These are phyloP conservation scores for Drosophila siamana DNA, from an alignment of 2,888 invertebrate species.

Conservation along the genomic window DNA sequence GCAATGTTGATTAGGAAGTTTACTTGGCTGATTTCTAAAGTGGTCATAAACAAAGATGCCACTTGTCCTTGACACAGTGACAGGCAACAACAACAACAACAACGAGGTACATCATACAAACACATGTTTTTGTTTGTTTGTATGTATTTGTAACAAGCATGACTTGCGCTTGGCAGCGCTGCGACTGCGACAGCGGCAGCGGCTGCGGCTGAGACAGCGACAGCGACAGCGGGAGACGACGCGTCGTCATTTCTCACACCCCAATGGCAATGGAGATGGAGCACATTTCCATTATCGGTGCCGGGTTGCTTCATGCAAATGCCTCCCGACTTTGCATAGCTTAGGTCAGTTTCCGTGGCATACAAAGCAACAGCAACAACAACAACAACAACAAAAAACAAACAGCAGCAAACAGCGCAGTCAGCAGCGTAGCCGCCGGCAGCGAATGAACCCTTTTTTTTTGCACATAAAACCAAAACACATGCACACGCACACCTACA, in stretches of 20 bases:
- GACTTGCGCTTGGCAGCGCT: constrained; percentile 67
- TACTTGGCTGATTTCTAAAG: constrained; percentile 61
- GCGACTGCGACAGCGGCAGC: constrained; percentile 23
- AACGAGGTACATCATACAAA: constrained; percentile 34
- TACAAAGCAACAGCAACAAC: constrained; percentile 48
- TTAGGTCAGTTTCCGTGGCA: constrained; percentile 73
- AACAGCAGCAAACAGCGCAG: constrained; percentile 38
- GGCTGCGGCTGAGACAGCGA: constrained; percentile 11
- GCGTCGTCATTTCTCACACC: constrained; percentile 55
- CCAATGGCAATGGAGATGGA: constrained; percentile 42
- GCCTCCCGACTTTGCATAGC: constrained; percentile 68
- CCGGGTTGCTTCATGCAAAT: constrained; percentile 64
- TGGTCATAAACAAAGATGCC: constrained; percentile 71
- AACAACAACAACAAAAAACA: constrained; percentile 8
- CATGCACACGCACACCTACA: background rate
- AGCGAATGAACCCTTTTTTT: constrained; percentile 48
- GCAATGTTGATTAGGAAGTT: constrained; percentile 60
- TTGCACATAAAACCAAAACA: constrained; percentile 24
- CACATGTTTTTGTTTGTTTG: constrained; percentile 23
- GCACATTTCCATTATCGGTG: constrained; percentile 72
- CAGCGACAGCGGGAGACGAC: constrained; percentile 46
- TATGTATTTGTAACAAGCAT: constrained; percentile 49
- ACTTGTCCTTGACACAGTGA: constrained; percentile 79
- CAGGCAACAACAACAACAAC: constrained; percentile 57
- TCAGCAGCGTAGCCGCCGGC: constrained; percentile 10